Evolutionary conservation across 2,113 vertebrate genomes (phyloP).

Genomic region (Passer montanus): DNA sequence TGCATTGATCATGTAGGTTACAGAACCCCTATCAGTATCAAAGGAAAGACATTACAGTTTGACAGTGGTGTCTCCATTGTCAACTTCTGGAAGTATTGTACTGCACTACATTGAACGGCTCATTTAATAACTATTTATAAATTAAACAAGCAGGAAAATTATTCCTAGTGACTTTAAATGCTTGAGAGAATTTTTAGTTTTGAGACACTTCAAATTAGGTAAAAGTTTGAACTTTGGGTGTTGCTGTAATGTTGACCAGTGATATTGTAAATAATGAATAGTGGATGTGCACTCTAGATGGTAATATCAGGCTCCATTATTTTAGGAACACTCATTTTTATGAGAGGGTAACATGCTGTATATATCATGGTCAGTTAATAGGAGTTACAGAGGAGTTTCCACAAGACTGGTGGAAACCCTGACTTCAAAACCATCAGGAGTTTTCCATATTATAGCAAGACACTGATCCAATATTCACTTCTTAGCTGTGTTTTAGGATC

Average conservation of each 20-base stretch:
- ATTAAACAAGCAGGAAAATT: conserved; percentile 55
- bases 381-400: conserved; percentile 1
- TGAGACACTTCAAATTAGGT: neutral
- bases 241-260: neutral
- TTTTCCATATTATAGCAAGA: conserved; percentile 8
- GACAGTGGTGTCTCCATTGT: conserved; percentile 50
- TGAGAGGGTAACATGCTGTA: neutral
- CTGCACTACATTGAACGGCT: conserved; percentile 7
- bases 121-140: conserved; percentile 63
- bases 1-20: conserved; percentile 61
- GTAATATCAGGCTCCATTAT: neutral
- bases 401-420: neutral
- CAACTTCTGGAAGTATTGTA: conserved; percentile 53
- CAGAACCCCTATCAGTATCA: conserved; percentile 61
- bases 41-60: conserved; percentile 66
- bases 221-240: neutral
- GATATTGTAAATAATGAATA: neutral
- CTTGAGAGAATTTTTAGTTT: conserved; percentile 9
- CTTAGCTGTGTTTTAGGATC: neutral
- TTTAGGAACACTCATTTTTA: neutral
- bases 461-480: neutral
- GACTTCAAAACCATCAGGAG: neutral
- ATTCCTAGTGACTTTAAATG: conserved; percentile 31
- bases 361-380: neutral
- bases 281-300: neutral